Conservation (phyloP, 2,113 vertebrate species). For the Perca schrenkii region DNA sequence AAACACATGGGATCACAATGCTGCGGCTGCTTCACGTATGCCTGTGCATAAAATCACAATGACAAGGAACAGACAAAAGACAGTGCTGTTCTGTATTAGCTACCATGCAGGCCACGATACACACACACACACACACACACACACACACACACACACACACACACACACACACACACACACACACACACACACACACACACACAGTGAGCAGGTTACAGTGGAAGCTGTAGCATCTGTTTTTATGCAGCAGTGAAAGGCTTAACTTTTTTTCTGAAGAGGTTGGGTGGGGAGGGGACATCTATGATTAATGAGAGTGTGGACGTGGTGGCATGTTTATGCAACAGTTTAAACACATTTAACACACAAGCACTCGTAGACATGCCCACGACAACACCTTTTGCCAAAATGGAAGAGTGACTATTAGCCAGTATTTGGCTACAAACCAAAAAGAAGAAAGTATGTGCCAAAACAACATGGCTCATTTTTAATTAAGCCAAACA, state of each 20-base stretch:
- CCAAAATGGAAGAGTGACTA: background rate
- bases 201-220: background rate
- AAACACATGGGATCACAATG: constrained; percentile 70
- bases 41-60: constrained; percentile 70
- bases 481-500: background rate
- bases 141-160: constrained; percentile 21
- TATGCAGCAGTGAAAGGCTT: background rate
- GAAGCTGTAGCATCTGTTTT: constrained; percentile 25
- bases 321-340: constrained; percentile 39
- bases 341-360: constrained; percentile 3
- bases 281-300: background rate
- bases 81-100: constrained; percentile 44
- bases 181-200: background rate
- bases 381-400: background rate
- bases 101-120: constrained; percentile 20
- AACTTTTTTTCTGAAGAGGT: background rate
- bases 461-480: background rate
- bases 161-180: constrained; percentile 14
- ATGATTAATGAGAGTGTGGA: constrained; percentile 23
- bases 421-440: no score
- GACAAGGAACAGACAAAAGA: constrained; percentile 69
- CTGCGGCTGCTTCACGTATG: constrained; percentile 67
- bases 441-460: no score
- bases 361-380: background rate
- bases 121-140: constrained; percentile 19